phyloP scores from a whole-genome alignment of 2,113 vertebrate species.

The Hystrix brachyura region DNA sequence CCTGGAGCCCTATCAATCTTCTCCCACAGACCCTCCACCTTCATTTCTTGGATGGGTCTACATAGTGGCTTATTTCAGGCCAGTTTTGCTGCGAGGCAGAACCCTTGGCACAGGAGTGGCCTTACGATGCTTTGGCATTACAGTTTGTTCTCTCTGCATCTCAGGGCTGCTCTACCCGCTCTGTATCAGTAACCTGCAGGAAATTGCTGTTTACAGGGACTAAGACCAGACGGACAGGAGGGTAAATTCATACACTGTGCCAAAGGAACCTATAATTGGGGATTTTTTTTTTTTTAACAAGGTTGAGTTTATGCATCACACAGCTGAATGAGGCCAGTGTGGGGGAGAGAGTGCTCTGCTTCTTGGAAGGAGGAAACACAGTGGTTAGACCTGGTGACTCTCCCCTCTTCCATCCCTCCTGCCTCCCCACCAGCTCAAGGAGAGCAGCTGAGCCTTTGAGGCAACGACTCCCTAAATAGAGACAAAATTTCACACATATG shows the following conservation, averaged over 20 bases:
- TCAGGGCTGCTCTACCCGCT: too few species aligned
- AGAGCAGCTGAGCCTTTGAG: slow-evolving; percentile 68
- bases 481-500: slow-evolving; percentile 63
- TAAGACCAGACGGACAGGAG: neutral
- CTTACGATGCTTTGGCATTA: accelerated
- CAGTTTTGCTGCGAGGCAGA: neutral
- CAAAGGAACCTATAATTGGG: neutral
- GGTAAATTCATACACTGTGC: neutral
- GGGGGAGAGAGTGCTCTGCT: neutral
- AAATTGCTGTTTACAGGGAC: neutral
- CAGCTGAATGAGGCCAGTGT: too few species aligned
- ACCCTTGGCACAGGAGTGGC: too few species aligned
- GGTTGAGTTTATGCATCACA: neutral
- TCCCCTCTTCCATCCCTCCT: neutral
- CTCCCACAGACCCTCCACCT: neutral
- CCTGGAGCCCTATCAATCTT: neutral
- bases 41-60: neutral
- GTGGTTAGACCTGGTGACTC: neutral
- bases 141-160: neutral
- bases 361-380: neutral
- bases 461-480: slow-evolving; percentile 63
- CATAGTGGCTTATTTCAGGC: neutral
- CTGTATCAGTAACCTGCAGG: neutral
- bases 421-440: neutral
- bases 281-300: neutral